These are phyloP conservation scores for Ctenochaetus hawaiiensis DNA, from an alignment of 2,797 vertebrate species.

Conservation along the genomic window DNA sequence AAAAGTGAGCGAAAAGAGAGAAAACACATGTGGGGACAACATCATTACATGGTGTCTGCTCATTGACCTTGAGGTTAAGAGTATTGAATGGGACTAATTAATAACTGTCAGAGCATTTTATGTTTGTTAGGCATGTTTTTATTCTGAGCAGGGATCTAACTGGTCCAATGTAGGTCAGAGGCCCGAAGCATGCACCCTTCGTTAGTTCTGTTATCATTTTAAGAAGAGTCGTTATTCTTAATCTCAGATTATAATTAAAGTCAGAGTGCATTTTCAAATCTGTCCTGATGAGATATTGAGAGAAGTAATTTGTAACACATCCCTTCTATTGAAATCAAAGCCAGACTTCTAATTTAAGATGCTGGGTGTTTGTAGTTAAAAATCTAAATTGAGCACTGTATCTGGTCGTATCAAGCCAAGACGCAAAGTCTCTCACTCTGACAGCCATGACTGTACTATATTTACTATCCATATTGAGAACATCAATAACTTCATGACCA, in stretches of 20 bases:
- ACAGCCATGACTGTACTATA: constrained; percentile 81
- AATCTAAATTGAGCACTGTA: constrained; percentile 68
- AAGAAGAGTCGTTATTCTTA: constrained; percentile 73
- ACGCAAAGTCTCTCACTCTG: constrained; percentile 61
- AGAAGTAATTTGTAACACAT: constrained; percentile 51
- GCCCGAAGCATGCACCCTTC: constrained; percentile 74
- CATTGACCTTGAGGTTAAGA: constrained; percentile 84
- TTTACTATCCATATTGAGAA: constrained; percentile 82
- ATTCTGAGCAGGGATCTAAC: constrained; percentile 63
- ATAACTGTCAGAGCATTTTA: constrained; percentile 83
- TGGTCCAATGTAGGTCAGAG: constrained; percentile 82
- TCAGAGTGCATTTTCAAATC: constrained; percentile 72
- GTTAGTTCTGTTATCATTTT: constrained; percentile 73
- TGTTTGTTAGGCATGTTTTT: constrained; percentile 74
- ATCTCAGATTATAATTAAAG: constrained; percentile 77
- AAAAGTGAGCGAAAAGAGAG: constrained; percentile 48
- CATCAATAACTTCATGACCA: constrained; percentile 85
- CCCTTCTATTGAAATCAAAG: constrained; percentile 68
- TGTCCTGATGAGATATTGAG: constrained; percentile 73
- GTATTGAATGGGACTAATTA: constrained; percentile 84
- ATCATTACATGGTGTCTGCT: constrained; percentile 82
- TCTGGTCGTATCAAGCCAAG: constrained; percentile 65
- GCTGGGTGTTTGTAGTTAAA: constrained; percentile 58
- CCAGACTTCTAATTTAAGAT: constrained; percentile 59
- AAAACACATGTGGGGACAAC: constrained; percentile 72